A percentile compares a stretch with the other conserved stretches of the same genome.
Conservation (phyloP, 2,113 vertebrate species). For the Thymallus thymallus region DNA sequence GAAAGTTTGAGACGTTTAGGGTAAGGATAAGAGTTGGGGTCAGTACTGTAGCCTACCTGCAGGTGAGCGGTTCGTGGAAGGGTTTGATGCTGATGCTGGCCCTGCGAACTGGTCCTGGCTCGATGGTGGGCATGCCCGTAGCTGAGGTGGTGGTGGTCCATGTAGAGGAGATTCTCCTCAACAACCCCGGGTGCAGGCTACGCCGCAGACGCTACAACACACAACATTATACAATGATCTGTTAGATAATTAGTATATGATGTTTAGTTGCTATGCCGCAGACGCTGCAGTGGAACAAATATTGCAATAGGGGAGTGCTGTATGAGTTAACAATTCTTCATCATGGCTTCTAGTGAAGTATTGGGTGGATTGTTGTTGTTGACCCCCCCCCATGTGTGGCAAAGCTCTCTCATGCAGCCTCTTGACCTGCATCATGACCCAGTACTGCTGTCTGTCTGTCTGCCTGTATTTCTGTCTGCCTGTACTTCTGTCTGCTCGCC, state of each 20-base stretch:
- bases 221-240: background rate
- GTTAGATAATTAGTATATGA: background rate
- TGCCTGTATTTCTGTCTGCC: too few relatives aligned
- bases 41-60: conserved; percentile 73
- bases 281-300: conserved; percentile 27
- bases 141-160: conserved; percentile 99
- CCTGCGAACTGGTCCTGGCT: conserved; percentile 88
- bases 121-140: conserved; percentile 92
- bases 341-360: too few relatives aligned
- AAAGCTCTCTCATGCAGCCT: conserved; percentile 35
- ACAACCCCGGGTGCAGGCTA: conserved; percentile 86
- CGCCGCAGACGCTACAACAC: conserved; percentile 83
- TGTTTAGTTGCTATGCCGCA: conserved; percentile 17
- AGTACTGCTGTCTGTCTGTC: too few relatives aligned
- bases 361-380: too few relatives aligned
- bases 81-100: conserved; percentile 90
- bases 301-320: background rate
- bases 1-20: background rate
- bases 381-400: conserved; percentile 1
- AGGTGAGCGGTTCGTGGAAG: conserved; percentile 78
- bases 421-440: conserved; percentile 52
- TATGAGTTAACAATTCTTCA: too few relatives aligned
- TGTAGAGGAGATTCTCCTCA: conserved; percentile 91
- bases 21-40: background rate
- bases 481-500: too few relatives aligned